These are phyloP conservation scores for Psammodynastes pulverulentus DNA, from an alignment of 2,113 vertebrate genomes.

Conservation along the genomic window DNA sequence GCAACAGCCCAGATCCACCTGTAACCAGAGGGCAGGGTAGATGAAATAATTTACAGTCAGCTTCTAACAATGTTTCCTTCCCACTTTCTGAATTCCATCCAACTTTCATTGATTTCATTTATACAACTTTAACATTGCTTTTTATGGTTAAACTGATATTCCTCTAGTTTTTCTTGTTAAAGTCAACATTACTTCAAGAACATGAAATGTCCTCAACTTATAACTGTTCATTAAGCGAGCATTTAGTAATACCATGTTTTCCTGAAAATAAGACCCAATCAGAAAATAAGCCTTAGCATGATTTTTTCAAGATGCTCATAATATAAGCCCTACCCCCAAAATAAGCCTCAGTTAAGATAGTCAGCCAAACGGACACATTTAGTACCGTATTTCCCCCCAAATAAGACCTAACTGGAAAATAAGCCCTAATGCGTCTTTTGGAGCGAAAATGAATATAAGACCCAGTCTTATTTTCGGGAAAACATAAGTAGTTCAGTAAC, in stretches of 20 bases:
- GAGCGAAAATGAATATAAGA: too few relatives aligned
- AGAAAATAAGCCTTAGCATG: too few relatives aligned
- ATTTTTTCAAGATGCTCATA: too few relatives aligned
- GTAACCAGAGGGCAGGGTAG: not conserved
- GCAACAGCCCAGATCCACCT: not conserved
- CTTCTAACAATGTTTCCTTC: not conserved
- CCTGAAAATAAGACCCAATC: too few relatives aligned
- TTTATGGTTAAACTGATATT: not conserved
- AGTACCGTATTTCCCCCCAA: too few relatives aligned
- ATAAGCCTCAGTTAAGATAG: too few relatives aligned
- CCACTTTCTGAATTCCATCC: not conserved
- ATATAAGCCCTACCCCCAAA: too few relatives aligned
- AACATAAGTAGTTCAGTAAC: too few relatives aligned
- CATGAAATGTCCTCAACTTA: not conserved
- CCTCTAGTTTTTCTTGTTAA: not conserved
- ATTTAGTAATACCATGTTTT: not conserved
- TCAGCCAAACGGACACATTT: too few relatives aligned
- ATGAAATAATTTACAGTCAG: not conserved
- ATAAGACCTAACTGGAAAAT: too few relatives aligned
- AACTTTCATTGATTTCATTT: not conserved
- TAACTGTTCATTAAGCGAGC: not conserved
- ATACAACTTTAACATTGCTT: not conserved
- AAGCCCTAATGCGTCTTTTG: too few relatives aligned
- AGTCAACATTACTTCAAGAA: not conserved
- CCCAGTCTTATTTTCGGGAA: too few relatives aligned